These are phyloP conservation scores for Podarcis lilfordi DNA, from an alignment of 2,797 vertebrate genomes.

Conservation along the genomic window DNA sequence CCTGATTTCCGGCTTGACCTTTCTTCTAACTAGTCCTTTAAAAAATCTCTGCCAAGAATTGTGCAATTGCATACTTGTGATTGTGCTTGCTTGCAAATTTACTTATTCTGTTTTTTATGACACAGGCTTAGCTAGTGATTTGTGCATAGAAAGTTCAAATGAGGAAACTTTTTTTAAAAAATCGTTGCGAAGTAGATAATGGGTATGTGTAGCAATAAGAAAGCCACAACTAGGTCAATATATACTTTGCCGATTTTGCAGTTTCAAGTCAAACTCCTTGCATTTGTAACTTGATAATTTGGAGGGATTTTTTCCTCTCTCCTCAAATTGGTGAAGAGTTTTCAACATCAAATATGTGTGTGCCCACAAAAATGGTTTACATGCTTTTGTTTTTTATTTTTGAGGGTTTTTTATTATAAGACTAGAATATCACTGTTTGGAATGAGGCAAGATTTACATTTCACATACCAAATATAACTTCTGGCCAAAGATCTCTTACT, in stretches of 20 bases:
- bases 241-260: background rate
- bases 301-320: background rate
- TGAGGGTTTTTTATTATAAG: background rate
- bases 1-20: background rate
- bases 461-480: background rate
- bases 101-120: background rate
- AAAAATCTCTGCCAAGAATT: background rate
- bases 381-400: background rate
- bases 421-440: background rate
- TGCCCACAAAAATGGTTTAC: background rate
- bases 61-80: background rate
- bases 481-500: constrained; percentile 1
- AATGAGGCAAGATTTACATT: background rate
- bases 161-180: background rate
- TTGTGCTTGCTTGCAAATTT: background rate
- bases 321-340: background rate
- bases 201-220: background rate
- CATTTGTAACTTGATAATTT: background rate
- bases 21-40: background rate
- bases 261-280: background rate
- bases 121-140: background rate
- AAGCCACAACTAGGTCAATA: background rate
- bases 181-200: background rate
- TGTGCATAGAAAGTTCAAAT: background rate
- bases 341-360: background rate